These are phyloP conservation scores for Myiagra hebetior DNA, from an alignment of 2,113 vertebrate species.

Conservation along the genomic window DNA sequence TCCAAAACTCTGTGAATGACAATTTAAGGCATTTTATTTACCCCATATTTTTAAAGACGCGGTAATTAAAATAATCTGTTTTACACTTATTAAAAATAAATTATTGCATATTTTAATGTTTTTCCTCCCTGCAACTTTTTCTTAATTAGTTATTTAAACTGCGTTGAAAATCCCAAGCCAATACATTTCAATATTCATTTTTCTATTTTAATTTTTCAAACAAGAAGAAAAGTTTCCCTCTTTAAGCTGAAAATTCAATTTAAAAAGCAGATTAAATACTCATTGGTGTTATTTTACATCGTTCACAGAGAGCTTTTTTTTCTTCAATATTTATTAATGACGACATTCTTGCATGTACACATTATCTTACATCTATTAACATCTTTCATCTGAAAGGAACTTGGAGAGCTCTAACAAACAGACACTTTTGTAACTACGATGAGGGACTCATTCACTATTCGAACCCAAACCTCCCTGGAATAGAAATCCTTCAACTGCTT, in stretches of 20 bases:
- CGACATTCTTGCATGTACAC: slow-evolving; percentile 9
- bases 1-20: slow-evolving; percentile 52
- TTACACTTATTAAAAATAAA: slow-evolving; percentile 74
- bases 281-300: slow-evolving; percentile 46
- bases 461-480: neutral
- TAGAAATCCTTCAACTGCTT: neutral
- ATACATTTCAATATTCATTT: slow-evolving; percentile 75
- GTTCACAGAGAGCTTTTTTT: neutral
- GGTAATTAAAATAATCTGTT: slow-evolving; percentile 72
- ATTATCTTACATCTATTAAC: slow-evolving; percentile 44
- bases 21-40: slow-evolving; percentile 66
- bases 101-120: slow-evolving; percentile 73
- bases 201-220: slow-evolving; percentile 69
- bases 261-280: slow-evolving; percentile 61
- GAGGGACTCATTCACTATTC: neutral
- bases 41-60: slow-evolving; percentile 35
- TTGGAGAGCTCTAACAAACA: slow-evolving; percentile 24
- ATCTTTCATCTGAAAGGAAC: slow-evolving; percentile 41
- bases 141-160: slow-evolving; percentile 76
- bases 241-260: slow-evolving; percentile 62
- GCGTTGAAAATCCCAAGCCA: slow-evolving; percentile 65
- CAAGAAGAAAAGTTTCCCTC: slow-evolving; percentile 55
- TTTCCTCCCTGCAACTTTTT: slow-evolving; percentile 69
- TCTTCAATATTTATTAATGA: slow-evolving; percentile 51
- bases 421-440: neutral